Percentiles rank a stretch among this genome's conserved stretches.
Evolutionary conservation across 64 coral and sea anemone genomes (phyloP).

Genomic region (Orbicella faveolata): DNA sequence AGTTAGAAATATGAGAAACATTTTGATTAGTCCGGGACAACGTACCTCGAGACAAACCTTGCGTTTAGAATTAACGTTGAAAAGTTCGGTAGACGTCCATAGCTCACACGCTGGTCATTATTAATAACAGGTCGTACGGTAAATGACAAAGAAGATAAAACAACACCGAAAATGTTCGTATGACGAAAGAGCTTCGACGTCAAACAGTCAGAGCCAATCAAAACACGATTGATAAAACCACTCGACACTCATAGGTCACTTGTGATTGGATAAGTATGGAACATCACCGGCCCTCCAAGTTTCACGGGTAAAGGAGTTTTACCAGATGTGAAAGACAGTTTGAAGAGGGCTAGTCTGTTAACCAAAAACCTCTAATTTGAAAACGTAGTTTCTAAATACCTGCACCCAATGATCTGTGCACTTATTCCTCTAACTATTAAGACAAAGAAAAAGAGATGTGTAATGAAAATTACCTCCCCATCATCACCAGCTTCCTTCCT

Average conservation of each 20-base stretch:
- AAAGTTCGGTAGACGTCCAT: background rate
- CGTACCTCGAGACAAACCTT: too few relatives aligned
- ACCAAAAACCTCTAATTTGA: too few relatives aligned
- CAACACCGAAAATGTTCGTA: background rate
- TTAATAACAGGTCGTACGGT: too few relatives aligned
- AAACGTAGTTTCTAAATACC: background rate
- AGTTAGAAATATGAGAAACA: too few relatives aligned
- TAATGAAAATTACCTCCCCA: background rate
- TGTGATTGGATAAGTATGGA: too few relatives aligned
- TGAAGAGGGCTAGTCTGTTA: too few relatives aligned
- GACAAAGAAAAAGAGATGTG: background rate
- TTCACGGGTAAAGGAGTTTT: too few relatives aligned
- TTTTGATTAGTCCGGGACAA: too few relatives aligned
- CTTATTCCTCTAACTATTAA: background rate
- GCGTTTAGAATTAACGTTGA: background rate
- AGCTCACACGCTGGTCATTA: background rate
- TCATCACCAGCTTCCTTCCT: constrained; percentile 11
- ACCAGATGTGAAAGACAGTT: too few relatives aligned
- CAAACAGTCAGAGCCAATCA: background rate
- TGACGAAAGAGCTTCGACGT: background rate
- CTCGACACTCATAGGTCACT: background rate
- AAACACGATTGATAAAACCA: too few relatives aligned
- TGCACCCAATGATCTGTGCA: background rate
- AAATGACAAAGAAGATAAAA: background rate
- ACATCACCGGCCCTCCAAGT: too few relatives aligned